Evolutionary conservation across 2,113 vertebrate species (phyloP).

Genomic region (Eulemur macaco): DNA sequence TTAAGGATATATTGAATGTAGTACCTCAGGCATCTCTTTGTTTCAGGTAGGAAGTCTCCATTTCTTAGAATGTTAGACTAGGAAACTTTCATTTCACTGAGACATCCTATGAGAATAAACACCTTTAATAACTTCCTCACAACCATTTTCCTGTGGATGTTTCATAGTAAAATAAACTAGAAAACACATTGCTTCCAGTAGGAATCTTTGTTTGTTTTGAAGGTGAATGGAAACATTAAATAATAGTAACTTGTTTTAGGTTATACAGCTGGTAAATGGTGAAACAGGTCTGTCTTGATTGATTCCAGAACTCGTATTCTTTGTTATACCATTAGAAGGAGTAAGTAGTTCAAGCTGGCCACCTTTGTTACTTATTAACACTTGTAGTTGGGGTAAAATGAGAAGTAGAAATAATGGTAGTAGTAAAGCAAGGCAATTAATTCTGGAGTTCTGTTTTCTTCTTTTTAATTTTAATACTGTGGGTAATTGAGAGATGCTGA

Average conservation of each 20-base stretch:
- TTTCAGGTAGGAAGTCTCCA: neutral
- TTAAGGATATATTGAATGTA: neutral
- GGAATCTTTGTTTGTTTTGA: slow-evolving; percentile 17
- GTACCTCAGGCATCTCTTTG: neutral
- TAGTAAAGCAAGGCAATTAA: neutral
- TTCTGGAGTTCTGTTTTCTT: slow-evolving; percentile 42
- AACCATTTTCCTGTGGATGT: neutral
- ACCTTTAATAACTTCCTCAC: neutral
- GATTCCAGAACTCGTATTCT: neutral
- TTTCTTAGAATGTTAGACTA: neutral
- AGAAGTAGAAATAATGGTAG: neutral
- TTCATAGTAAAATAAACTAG: neutral
- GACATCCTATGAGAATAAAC: neutral
- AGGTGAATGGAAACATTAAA: slow-evolving; percentile 12
- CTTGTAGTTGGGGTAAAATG: neutral
- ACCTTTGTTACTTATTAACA: neutral
- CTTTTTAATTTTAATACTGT: neutral
- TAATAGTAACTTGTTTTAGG: neutral
- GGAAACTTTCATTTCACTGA: neutral
- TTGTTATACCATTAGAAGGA: neutral
- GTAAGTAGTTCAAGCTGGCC: neutral
- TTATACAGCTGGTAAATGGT: neutral
- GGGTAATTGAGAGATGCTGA: slow-evolving; percentile 21
- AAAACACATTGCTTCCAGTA: neutral
- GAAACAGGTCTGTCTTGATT: neutral